Evolutionary conservation across 1,140 invertebrate genomes (phyloP), one percentile per base, ranked within the genome.

Genomic region (Heliconius melpomene): DNA sequence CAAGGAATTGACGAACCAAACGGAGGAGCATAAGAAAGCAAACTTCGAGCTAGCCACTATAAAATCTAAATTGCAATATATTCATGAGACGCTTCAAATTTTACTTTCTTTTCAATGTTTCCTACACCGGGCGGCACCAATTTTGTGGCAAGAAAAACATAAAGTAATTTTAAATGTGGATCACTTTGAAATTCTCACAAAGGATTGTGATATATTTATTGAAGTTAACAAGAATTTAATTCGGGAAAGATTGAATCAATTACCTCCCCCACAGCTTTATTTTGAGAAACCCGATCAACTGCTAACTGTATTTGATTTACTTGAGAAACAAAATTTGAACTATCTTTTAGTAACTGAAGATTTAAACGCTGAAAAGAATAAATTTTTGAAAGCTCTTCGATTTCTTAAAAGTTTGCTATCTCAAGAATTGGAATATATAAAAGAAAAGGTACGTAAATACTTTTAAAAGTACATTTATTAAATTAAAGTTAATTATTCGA

Each of bases 301-400:
- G 9, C 82, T 95, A 7, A 86, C 90, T 9, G 94, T 95, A 18
- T 96, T 97, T 83, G 86, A 89, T 77, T 92, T 94, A 54, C 95
- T 96, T 73, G 96, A 96, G 84, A 92, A 95, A 77, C 96, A 96
- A 87, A 96, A 96, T 90, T 89, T 97, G 16, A 96, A 96, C 84
- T 96, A 95, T 32, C 92, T 97, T 84, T 90, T 96, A 57, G 95
- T 96, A 57, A 94, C 96, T 0, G 96, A 96, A 87, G 95, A 95
- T 77, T 85, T 97, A n/a, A 95, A 94, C 8, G 91, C 92, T 26
- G 95, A 91, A 72, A 93, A 92, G 75, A 90, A 90, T 82, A 93
- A 87, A 79, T 93, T 94, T 88, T 75, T 92, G 36, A 92, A 90
- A 81, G 82, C 91, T 9, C 74, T 89, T 32, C 82, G 85, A 60